These are phyloP conservation scores for Caerostris extrusa DNA, from an alignment of 1,140 invertebrate genomes.

Conservation along the genomic window DNA sequence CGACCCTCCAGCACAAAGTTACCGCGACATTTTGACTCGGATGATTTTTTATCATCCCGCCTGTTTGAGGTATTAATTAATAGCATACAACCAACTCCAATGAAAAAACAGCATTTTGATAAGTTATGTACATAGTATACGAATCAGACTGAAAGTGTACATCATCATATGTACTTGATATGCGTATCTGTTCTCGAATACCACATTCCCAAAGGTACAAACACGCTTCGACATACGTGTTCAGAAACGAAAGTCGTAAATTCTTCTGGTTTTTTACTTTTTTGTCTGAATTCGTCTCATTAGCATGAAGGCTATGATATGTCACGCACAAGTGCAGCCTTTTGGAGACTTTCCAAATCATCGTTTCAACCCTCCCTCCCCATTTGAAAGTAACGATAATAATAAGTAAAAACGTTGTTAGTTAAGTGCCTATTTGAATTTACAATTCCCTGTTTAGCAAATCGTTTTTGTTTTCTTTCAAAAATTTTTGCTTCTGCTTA, in stretches of 20 bases:
- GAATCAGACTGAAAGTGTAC: background rate
- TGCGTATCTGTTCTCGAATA: background rate
- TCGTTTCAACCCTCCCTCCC: background rate
- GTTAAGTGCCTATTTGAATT: constrained; percentile 57
- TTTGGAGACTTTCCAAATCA: background rate
- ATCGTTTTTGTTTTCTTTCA: background rate
- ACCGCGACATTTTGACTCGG: background rate
- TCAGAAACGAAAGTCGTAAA: background rate
- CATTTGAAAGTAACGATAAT: background rate
- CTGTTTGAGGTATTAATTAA: constrained; percentile 21
- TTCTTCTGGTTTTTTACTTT: background rate
- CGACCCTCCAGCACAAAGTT: background rate
- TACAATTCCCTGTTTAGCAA: background rate
- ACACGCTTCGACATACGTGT: constrained; percentile 6
- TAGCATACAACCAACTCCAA: background rate
- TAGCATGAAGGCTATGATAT: constrained; percentile 48
- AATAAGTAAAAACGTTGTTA: constrained; percentile 14
- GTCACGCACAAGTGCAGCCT: background rate
- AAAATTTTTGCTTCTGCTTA: background rate
- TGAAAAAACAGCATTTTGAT: background rate
- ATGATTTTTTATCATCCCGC: background rate
- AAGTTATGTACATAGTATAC: constrained; percentile 11
- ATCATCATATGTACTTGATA: background rate
- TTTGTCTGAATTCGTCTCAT: constrained; percentile 14
- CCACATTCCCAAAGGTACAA: background rate